Evolutionary conservation across 2,113 vertebrate species (phyloP).

Genomic region (Laticauda laticaudata): DNA sequence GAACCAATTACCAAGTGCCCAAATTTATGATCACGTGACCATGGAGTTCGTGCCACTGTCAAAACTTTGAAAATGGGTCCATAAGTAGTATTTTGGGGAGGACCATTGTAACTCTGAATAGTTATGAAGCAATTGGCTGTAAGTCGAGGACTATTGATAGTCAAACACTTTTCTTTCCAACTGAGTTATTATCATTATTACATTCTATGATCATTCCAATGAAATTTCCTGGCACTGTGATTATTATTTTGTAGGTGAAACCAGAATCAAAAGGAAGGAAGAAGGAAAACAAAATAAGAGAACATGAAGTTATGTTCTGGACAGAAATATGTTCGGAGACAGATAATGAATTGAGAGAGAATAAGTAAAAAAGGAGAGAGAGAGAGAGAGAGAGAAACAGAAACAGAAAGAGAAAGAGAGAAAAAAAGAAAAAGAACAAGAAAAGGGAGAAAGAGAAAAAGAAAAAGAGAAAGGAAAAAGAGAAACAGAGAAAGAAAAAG

Average conservation of each 20-base stretch:
- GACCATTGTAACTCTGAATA: background rate
- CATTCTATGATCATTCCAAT: background rate
- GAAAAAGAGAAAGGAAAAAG: no score
- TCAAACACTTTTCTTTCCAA: background rate
- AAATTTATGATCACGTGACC: no score
- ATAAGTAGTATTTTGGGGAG: background rate
- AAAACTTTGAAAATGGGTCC: background rate
- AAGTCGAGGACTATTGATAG: background rate
- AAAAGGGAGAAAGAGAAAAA: no score
- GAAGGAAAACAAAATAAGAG: background rate
- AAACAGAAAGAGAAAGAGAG: no score
- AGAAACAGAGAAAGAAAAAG: background rate
- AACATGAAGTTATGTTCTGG: background rate
- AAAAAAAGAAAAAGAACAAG: no score
- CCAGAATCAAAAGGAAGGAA: background rate
- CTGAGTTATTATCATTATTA: background rate
- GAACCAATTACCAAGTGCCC: no score
- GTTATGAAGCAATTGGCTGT: background rate
- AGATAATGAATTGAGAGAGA: background rate
- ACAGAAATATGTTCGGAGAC: background rate
- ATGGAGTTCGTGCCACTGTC: no score
- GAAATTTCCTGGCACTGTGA: no score
- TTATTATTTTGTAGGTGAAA: background rate
- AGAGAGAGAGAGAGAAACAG: background rate
- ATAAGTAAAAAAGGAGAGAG: background rate